Evolutionary conservation across 2,888 invertebrate species (phyloP).

Genomic region (Herminia tarsipennalis): DNA sequence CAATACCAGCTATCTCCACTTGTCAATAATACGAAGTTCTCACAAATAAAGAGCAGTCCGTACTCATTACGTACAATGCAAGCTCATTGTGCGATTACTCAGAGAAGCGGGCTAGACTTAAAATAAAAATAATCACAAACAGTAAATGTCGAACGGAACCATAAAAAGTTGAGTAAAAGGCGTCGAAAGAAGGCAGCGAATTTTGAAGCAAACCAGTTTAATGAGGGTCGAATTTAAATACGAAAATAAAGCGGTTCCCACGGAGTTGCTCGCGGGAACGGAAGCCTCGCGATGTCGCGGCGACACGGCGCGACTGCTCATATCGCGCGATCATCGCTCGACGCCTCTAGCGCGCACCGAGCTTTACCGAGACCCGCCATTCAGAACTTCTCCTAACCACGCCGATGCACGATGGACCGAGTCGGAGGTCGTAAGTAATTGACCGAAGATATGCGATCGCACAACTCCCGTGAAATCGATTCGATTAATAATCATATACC

Average conservation of each 20-base stretch:
- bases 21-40: slow-evolving; percentile 43
- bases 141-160: slow-evolving; percentile 84
- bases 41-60: slow-evolving; percentile 63
- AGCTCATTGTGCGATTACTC: slow-evolving; percentile 62
- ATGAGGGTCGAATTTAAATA: slow-evolving; percentile 86
- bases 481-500: slow-evolving; percentile 67
- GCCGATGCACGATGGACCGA: slow-evolving; percentile 30
- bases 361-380: slow-evolving; percentile 33
- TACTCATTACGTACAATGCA: slow-evolving; percentile 62
- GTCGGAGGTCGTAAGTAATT: slow-evolving; percentile 55
- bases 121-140: slow-evolving; percentile 72
- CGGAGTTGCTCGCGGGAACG: slow-evolving; percentile 83
- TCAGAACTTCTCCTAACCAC: slow-evolving; percentile 30
- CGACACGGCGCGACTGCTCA: slow-evolving; percentile 50
- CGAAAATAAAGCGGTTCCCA: slow-evolving; percentile 84
- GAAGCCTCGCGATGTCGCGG: slow-evolving; percentile 76
- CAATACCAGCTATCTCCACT: slow-evolving; percentile 33
- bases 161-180: slow-evolving; percentile 85
- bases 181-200: slow-evolving; percentile 85
- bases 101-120: slow-evolving; percentile 70
- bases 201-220: slow-evolving; percentile 85
- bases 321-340: slow-evolving; percentile 53
- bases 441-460: slow-evolving; percentile 55
- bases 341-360: slow-evolving; percentile 36
- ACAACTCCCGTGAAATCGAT: slow-evolving; percentile 65